These are phyloP conservation scores for Spodoptera littoralis DNA, from an alignment of 2,888 invertebrate species.

Conservation along the genomic window DNA sequence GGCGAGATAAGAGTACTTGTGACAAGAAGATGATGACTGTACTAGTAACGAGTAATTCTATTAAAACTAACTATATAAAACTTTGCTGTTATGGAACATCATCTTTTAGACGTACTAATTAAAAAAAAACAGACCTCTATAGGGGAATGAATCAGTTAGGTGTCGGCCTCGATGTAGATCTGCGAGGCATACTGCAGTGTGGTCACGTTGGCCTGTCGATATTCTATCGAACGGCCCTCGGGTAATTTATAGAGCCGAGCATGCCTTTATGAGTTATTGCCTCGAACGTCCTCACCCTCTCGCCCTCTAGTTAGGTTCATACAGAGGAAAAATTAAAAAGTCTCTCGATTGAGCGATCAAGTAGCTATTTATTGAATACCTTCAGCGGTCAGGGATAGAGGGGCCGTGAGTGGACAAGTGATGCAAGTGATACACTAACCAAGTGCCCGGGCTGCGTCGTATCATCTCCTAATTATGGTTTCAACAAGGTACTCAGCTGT, in stretches of 20 bases:
- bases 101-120: too few relatives aligned
- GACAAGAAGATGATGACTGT: too few relatives aligned
- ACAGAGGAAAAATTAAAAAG: slow-evolving; percentile 56
- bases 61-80: too few relatives aligned
- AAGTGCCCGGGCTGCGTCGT: background rate
- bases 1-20: slow-evolving; percentile 9
- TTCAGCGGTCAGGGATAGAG: background rate
- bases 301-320: slow-evolving; percentile 55
- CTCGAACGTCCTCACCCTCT: slow-evolving; percentile 46
- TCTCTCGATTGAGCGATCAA: slow-evolving; percentile 38
- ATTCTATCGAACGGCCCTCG: slow-evolving; percentile 68
- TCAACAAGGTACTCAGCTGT: slow-evolving; percentile 10
- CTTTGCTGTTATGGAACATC: too few relatives aligned
- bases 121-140: too few relatives aligned
- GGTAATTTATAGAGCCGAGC: slow-evolving; percentile 68
- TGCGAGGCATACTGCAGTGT: slow-evolving; percentile 37
- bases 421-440: background rate
- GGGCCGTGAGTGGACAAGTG: background rate
- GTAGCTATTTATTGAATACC: slow-evolving; percentile 29
- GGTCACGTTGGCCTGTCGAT: slow-evolving; percentile 70
- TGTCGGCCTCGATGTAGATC: slow-evolving; percentile 29
- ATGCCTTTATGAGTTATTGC: slow-evolving; percentile 68
- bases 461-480: slow-evolving; percentile 21
- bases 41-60: too few relatives aligned
- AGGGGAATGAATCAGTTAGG: slow-evolving; percentile 21